A percentile compares a stretch with the other conserved stretches of the same genome.
Evolutionary conservation across 2,797 vertebrate genomes (phyloP).

Genomic region (Onychomys arenicola): DNA sequence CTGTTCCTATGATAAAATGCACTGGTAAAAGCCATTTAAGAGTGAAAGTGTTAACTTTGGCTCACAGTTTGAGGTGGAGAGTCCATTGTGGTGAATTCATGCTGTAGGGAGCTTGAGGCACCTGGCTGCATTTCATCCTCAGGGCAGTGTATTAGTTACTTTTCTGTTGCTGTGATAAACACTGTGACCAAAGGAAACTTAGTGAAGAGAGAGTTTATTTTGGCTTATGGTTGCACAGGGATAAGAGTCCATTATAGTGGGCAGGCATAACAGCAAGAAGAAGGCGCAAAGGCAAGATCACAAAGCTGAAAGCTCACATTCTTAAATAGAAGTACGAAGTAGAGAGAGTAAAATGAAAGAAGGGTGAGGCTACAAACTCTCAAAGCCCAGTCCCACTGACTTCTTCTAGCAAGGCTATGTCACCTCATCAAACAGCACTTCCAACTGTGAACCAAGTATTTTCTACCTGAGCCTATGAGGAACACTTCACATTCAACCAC

Average conservation of each 20-base stretch:
- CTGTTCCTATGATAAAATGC: not conserved
- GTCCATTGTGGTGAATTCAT: not conserved
- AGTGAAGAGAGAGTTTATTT: not conserved
- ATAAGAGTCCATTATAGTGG: not conserved
- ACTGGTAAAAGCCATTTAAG: too few relatives aligned
- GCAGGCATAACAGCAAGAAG: not conserved
- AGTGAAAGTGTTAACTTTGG: not conserved
- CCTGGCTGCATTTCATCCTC: not conserved
- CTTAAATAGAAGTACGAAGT: not conserved
- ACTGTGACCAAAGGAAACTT: not conserved
- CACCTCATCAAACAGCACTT: not conserved
- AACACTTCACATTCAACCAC: not conserved
- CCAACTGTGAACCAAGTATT: not conserved
- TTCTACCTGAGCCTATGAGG: not conserved
- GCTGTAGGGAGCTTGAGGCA: not conserved
- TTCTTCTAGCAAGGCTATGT: not conserved
- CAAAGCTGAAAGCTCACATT: not conserved
- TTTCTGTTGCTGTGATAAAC: not conserved
- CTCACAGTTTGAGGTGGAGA: not conserved
- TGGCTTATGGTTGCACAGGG: not conserved
- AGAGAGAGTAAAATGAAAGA: not conserved
- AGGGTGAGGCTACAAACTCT: not conserved
- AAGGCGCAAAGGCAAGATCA: not conserved
- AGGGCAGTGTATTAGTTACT: not conserved
- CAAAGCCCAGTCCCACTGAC: not conserved